Conservation (phyloP, 2,113 vertebrate genomes). For the Aldabrachelys gigantea region DNA sequence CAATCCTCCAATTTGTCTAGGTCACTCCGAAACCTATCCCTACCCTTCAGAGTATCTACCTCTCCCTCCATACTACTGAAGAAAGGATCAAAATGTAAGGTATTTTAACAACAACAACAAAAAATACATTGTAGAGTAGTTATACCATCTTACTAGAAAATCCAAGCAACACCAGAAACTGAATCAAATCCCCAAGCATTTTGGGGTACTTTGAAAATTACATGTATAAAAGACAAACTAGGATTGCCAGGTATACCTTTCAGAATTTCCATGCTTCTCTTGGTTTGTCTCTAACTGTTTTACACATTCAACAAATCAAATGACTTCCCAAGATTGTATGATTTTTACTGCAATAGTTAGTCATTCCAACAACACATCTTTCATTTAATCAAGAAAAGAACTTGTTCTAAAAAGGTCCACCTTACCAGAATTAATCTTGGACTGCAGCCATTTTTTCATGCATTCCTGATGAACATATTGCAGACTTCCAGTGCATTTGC, state of each 20-base stretch:
- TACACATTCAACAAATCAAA: not conserved
- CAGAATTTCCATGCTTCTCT: not conserved
- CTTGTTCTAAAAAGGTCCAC: not conserved
- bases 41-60: too few relatives aligned
- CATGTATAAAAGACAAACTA: not conserved
- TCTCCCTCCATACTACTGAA: fast-evolving
- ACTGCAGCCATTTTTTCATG: slow-evolving; percentile 97
- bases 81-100: not conserved
- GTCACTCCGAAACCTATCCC: too few relatives aligned
- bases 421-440: slow-evolving; percentile 97
- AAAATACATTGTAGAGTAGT: not conserved
- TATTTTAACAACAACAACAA: not conserved
- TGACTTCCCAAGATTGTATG: not conserved
- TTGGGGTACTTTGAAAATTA: not conserved
- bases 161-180: not conserved
- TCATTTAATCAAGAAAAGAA: not conserved
- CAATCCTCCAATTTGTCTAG: too few relatives aligned
- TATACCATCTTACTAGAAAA: not conserved
- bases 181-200: not conserved
- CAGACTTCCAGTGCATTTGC: slow-evolving; percentile 94
- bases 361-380: not conserved
- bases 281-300: not conserved
- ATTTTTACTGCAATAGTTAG: not conserved
- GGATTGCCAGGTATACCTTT: not conserved
- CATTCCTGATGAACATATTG: slow-evolving; percentile 97